phyloP scores from a whole-genome alignment of 2,797 vertebrate species.

The Sciaenops ocellatus region DNA sequence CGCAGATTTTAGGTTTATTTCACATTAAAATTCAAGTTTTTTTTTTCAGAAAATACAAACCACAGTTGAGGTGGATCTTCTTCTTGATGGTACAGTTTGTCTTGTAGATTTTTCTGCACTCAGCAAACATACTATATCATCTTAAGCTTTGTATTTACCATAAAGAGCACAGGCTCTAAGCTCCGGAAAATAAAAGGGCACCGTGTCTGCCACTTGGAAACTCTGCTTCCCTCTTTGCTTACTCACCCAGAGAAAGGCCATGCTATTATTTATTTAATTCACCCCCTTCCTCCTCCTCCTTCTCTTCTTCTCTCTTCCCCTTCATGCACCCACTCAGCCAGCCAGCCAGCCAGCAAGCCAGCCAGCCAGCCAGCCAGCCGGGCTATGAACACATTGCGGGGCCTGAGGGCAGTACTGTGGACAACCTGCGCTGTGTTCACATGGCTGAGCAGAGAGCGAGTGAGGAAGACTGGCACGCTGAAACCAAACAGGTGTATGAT shows the following conservation, averaged over 20 bases:
- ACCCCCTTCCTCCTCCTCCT: conserved; percentile 64
- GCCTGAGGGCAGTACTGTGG: conserved; percentile 86
- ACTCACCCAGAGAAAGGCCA: conserved; percentile 80
- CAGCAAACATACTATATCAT: conserved; percentile 53
- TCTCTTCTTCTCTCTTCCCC: conserved; percentile 48
- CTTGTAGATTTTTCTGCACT: conserved; percentile 38
- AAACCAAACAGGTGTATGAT: conserved; percentile 89
- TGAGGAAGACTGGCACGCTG: conserved; percentile 85
- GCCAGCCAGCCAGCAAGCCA: conserved; percentile 59
- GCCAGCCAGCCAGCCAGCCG: conserved; percentile 71
- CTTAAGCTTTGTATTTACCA: conserved; percentile 68
- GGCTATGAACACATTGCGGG: conserved; percentile 87
- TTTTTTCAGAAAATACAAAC: background rate
- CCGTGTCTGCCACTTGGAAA: conserved; percentile 71
- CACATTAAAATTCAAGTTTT: background rate
- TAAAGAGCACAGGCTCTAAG: conserved; percentile 60
- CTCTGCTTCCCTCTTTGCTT: conserved; percentile 69
- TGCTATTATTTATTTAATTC: conserved; percentile 83
- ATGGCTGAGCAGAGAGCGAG: conserved; percentile 86
- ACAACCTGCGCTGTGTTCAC: conserved; percentile 87
- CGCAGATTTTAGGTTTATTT: conserved; percentile 22
- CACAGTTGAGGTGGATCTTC: conserved; percentile 8
- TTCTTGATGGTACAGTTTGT: conserved; percentile 7
- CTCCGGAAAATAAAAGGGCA: conserved; percentile 76
- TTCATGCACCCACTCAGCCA: conserved; percentile 57